phyloP scores from a whole-genome alignment of 2,113 vertebrate species.

The Oreochromis spilurus region DNA sequence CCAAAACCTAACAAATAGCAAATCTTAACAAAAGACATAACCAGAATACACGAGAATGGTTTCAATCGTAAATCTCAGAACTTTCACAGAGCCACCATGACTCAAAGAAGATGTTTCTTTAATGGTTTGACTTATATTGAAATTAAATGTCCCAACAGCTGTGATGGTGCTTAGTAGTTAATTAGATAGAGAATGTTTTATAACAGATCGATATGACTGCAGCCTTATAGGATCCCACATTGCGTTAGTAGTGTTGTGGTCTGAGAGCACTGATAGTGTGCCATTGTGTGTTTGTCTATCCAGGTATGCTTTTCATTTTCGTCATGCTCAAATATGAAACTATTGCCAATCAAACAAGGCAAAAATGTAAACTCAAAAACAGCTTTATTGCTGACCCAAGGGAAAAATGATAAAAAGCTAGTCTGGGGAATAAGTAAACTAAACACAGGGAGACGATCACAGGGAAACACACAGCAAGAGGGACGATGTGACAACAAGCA shows the following conservation, averaged over 20 bases:
- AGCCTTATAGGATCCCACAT: not conserved
- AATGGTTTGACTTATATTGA: not conserved
- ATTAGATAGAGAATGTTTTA: not conserved
- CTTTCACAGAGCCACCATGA: not conserved
- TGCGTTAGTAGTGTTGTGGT: accelerated
- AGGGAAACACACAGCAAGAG: accelerated
- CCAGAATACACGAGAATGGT: accelerated
- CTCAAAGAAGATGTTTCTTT: not conserved
- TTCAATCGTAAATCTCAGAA: not conserved
- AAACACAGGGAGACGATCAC: not conserved
- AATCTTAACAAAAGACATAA: not conserved
- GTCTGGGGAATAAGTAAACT: accelerated
- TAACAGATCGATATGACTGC: not conserved
- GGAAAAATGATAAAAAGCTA: not conserved
- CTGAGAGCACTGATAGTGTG: not conserved
- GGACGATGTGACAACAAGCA: accelerated
- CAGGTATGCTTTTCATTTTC: not conserved
- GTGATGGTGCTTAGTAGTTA: not conserved
- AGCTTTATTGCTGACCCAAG: not conserved
- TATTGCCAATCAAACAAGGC: not conserved
- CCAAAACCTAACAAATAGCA: not conserved
- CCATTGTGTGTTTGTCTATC: not conserved
- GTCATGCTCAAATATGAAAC: not conserved
- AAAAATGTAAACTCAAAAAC: not conserved
- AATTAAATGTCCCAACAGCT: not conserved